These are phyloP conservation scores for Schizotus pectinicornis DNA, from an alignment of 2,888 invertebrate genomes.

Conservation along the genomic window DNA sequence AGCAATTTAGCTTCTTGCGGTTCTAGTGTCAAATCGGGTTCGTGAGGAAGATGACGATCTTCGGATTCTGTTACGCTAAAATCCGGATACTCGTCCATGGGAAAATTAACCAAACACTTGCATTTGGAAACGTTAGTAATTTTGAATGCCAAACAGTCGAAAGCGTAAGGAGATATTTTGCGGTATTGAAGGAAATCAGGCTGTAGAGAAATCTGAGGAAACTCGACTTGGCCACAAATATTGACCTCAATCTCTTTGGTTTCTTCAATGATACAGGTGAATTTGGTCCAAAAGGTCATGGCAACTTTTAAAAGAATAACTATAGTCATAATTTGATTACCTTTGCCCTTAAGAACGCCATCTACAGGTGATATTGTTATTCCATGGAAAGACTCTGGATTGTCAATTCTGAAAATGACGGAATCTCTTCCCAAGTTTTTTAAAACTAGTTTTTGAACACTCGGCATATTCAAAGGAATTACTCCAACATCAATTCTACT, in stretches of 20 bases:
- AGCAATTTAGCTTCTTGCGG: slow-evolving; percentile 47
- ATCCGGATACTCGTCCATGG: slow-evolving; percentile 52
- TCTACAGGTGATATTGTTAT: slow-evolving; percentile 40
- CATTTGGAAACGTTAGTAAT: slow-evolving; percentile 49
- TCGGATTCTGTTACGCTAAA: slow-evolving; percentile 46
- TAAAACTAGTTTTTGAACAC: slow-evolving; percentile 35
- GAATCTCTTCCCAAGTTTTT: slow-evolving; percentile 32
- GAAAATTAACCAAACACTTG: slow-evolving; percentile 45
- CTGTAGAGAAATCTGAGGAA: slow-evolving; percentile 60
- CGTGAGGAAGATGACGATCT: slow-evolving; percentile 21
- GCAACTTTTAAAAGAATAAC: slow-evolving; percentile 33
- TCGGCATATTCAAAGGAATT: slow-evolving; percentile 53
- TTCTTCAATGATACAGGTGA: slow-evolving; percentile 41
- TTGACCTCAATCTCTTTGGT: slow-evolving; percentile 59
- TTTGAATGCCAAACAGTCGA: slow-evolving; percentile 45
- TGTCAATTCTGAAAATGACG: slow-evolving; percentile 8
- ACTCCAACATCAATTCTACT: slow-evolving; percentile 44
- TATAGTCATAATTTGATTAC: slow-evolving; percentile 41
- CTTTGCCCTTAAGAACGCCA: slow-evolving; percentile 39
- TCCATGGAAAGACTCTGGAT: slow-evolving; percentile 37
- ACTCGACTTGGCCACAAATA: slow-evolving; percentile 61
- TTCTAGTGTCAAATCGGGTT: slow-evolving; percentile 36
- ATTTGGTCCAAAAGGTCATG: slow-evolving; percentile 28
- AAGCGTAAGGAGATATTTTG: slow-evolving; percentile 55
- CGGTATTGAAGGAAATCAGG: slow-evolving; percentile 62